Conservation (phyloP, 2,888 invertebrate species). For the Drosophila robusta region DNA sequence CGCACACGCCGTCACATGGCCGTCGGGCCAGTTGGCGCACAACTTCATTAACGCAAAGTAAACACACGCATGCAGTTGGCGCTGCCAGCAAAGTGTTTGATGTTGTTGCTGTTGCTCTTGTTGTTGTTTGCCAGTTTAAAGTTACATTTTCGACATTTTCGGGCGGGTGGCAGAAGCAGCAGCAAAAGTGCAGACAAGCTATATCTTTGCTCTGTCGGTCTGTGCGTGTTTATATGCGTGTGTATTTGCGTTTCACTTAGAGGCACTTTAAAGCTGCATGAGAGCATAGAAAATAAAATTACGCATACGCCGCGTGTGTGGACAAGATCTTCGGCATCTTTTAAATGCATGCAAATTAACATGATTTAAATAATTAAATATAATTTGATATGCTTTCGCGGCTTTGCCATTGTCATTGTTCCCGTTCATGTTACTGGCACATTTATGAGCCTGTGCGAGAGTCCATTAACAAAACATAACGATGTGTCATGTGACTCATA, state of each 20-base stretch:
- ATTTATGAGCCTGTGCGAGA: constrained; percentile 59
- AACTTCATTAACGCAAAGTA: constrained; percentile 80
- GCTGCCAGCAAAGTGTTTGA: constrained; percentile 75
- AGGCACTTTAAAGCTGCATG: constrained; percentile 42
- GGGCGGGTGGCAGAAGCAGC: constrained; percentile 1
- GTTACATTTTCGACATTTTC: constrained; percentile 69
- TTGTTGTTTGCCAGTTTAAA: constrained; percentile 62
- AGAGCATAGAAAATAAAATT: constrained; percentile 40
- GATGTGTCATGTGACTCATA: constrained; percentile 81
- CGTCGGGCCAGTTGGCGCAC: constrained; percentile 44
- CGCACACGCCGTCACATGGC: constrained; percentile 24
- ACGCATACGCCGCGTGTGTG: constrained; percentile 25
- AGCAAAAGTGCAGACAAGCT: constrained; percentile 40
- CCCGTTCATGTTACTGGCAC: constrained; percentile 35
- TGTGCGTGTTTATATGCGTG: constrained; percentile 8
- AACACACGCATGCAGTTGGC: constrained; percentile 76
- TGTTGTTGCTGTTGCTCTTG: constrained; percentile 55
- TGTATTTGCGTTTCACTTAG: constrained; percentile 48
- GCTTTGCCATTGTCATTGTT: constrained; percentile 22
- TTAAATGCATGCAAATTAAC: constrained; percentile 74
- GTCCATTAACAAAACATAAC: constrained; percentile 83
- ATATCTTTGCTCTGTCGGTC: constrained; percentile 40
- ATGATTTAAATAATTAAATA: constrained; percentile 80
- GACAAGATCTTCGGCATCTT: constrained; percentile 33
- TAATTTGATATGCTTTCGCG: constrained; percentile 75